A percentile compares a stretch with the other conserved stretches of the same genome.
Conservation (phyloP, 2,113 vertebrate genomes). For the Lasiurus cinereus region DNA sequence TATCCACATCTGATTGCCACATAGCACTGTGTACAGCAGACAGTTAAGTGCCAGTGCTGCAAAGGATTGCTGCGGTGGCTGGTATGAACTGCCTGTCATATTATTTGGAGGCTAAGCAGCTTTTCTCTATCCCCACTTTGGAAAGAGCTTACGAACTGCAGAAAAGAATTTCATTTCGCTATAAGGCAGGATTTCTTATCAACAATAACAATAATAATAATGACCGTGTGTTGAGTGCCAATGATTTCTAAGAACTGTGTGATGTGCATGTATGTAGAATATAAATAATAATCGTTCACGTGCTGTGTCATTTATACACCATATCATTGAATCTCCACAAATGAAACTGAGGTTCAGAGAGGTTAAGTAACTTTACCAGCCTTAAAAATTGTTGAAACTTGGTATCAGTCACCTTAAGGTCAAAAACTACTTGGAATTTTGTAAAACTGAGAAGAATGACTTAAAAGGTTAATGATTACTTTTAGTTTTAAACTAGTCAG, state of each 20-base stretch:
- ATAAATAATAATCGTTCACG: not conserved
- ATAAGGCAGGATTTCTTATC: slow-evolving; percentile 72
- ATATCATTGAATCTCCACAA: not conserved
- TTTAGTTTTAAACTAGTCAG: not conserved
- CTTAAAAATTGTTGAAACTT: not conserved
- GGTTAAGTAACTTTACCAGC: not conserved
- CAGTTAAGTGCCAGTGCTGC: not conserved
- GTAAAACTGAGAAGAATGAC: not conserved
- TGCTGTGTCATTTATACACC: not conserved
- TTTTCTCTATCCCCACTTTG: slow-evolving; percentile 75
- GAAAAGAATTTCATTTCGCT: slow-evolving; percentile 74
- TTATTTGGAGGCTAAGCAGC: slow-evolving; percentile 72
- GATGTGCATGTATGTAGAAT: not conserved
- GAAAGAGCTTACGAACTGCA: slow-evolving; percentile 71
- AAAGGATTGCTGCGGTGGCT: not conserved
- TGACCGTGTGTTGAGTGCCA: not conserved
- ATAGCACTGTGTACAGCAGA: not conserved
- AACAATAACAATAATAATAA: slow-evolving; percentile 72
- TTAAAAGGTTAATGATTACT: not conserved
- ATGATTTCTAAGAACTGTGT: not conserved
- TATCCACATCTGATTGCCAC: not conserved
- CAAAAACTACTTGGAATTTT: not conserved
- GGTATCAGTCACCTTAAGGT: not conserved
- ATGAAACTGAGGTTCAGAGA: not conserved
- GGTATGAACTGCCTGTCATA: not conserved